Conservation (phyloP, 2,888 invertebrate genomes). For the Eristalis arbustorum region DNA sequence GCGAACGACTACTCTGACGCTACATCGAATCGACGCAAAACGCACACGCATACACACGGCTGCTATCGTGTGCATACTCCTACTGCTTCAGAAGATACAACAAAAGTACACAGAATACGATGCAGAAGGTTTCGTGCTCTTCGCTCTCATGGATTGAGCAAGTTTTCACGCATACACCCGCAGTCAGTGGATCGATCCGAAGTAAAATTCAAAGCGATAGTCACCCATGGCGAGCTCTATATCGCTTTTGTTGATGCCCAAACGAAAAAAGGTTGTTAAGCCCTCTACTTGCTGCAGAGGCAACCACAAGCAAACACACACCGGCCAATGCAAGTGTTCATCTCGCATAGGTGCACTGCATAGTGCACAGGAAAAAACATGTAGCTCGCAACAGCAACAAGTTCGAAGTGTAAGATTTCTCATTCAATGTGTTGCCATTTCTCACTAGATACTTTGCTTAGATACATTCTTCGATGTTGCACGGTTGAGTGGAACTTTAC, state of each 20-base stretch:
- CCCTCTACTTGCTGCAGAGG: conserved; percentile 11
- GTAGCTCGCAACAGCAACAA: conserved; percentile 43
- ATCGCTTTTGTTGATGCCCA: background rate
- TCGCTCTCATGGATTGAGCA: conserved; percentile 30
- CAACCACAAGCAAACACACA: background rate
- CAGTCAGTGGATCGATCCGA: background rate
- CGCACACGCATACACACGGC: background rate
- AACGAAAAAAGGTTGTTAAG: conserved; percentile 36
- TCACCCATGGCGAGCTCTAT: background rate
- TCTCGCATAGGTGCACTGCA: background rate
- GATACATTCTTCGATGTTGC: conserved; percentile 47
- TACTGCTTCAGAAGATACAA: conserved; percentile 1
- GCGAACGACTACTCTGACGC: conserved; percentile 33
- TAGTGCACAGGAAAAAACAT: background rate
- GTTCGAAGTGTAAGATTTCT: conserved; percentile 49
- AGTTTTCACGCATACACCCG: conserved; percentile 52
- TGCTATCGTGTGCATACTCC: background rate
- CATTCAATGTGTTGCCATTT: conserved; percentile 28
- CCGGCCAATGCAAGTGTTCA: background rate
- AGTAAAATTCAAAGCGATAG: conserved; percentile 25
- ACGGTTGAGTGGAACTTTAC: background rate
- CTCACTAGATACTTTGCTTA: conserved; percentile 34
- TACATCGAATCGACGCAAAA: conserved; percentile 2
- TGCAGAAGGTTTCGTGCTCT: conserved; percentile 5
- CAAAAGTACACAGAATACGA: background rate